Base-by-base conservation (phyloP, 1,140 invertebrate species). In the Drosophila arizonae region DNA sequence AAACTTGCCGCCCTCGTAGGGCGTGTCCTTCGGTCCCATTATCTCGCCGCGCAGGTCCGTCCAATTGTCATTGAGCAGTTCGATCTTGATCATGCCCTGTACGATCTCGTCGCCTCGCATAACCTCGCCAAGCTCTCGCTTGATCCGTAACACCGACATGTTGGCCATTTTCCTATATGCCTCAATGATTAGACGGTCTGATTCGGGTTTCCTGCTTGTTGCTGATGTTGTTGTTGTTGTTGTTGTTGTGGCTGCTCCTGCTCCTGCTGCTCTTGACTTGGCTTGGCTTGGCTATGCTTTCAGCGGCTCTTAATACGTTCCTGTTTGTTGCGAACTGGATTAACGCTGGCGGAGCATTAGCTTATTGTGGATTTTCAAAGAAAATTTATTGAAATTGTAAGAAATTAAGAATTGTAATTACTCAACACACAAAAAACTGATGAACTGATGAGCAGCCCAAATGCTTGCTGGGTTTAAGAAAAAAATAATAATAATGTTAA, bases 81-180 rank as follows among this genome's bases (percentile, higher is more conserved):
- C 97, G 54, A 99, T 95, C 93, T 97, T 96, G 74, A 99, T 98
- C 57, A 97, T 95, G 92, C 97, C 98, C 93, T 96, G 96, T 43
- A 96, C 96, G 77, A 98, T 96, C 97, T 99, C 98, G 93, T 99
- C 97, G 92, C 97, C 98, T 93, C 97, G 98, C 91, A 98, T 96
- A 92, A 99, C 97, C 95, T 99, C 98, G 94, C 97, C 98, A 92
- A 99, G 98, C 94, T 99, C 98, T 90, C 98, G 94, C 94, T 98
- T 97, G 76, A 99, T 98, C 93, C 98, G 95, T 92, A 97, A 96
- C 56, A 96, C 95, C 77, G 98, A 98, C 93, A 99, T 99, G 92
- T 98, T 99, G 78, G 97, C 96, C 98, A 99, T 99, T 13, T 24
- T 24, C 21, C 21, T 24, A 3, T 24, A 24, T 24, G 21, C 21